Evolutionary conservation across 2,797 vertebrate species (phyloP), one percentile per base, ranked within the genome.

Genomic region (Acrossocheilus fasciatus): DNA sequence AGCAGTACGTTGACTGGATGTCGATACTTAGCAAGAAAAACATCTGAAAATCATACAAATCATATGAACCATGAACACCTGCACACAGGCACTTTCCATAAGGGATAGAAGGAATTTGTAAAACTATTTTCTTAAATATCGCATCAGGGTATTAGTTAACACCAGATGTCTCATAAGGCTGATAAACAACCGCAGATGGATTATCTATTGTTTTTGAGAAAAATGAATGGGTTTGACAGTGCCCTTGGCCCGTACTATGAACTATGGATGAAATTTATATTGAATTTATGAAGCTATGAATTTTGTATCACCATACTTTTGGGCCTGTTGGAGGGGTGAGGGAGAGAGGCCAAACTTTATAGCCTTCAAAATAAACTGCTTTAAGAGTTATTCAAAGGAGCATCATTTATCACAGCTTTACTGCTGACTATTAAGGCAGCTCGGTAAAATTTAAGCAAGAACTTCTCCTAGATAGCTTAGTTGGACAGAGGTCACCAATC

Each of bases 251-350:
- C 4, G 1, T 41, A 57, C n/a, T 79, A 20, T 85, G 83, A 85
- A 54, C 64, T 43, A 23, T 47, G 39, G 41, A 80, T 17, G 66
- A 79, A 62, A 72, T 34, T 47, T 79, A 72, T 47, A 36, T 41
- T 47, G 76, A 57, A 79, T 85, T 85, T 80, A 72, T 47, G 76
- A 85, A 73, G 76, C 76, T 73, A 73, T 85, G 75, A 79, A 85
- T 80, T 80, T 73, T 85, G 66, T 11, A 80, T 80, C 52, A n/a
- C 50, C 84, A 39, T 57, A 50, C 36, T 26, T 85, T 80, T 80
- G 64, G 66, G 75, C 50, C 62, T 1, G 17, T 34, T 78, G 4
- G 12, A 69, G 45, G n/a, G 74, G 36, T 26, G n/a, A 69, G 10
- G 23, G 74, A 84, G 74, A 78, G n/a, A 78, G 47, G 83, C 75